These are phyloP conservation scores for Brachypalpus laphriformis DNA, from an alignment of 2,888 invertebrate genomes.

Conservation along the genomic window DNA sequence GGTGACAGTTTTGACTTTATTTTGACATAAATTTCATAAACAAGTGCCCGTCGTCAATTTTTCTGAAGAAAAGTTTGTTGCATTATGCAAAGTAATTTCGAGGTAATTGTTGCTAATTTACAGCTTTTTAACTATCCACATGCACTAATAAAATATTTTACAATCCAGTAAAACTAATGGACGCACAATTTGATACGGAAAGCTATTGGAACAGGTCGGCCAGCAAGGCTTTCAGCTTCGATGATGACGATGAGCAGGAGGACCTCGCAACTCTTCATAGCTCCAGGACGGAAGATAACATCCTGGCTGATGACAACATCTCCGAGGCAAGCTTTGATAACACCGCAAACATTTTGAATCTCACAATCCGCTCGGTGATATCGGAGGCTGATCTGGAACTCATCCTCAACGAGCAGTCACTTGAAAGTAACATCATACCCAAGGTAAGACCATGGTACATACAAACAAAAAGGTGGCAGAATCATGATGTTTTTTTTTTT, in stretches of 20 bases:
- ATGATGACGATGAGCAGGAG: conserved; percentile 87
- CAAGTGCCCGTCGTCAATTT: not conserved
- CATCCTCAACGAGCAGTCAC: conserved; percentile 79
- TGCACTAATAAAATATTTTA: not conserved
- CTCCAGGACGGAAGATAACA: conserved; percentile 5
- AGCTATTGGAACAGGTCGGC: conserved; percentile 92
- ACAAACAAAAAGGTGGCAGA: no score
- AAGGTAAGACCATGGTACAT: no score
- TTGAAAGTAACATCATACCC: conserved; percentile 78
- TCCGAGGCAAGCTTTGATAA: conserved; percentile 82
- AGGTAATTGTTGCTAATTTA: not conserved
- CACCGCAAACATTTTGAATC: conserved; percentile 77
- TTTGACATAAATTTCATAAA: not conserved
- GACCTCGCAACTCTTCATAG: not conserved
- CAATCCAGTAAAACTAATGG: conserved; percentile 74
- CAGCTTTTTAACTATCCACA: not conserved
- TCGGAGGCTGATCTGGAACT: conserved; percentile 79
- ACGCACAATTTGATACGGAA: conserved; percentile 84
- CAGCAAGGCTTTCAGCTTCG: conserved; percentile 89
- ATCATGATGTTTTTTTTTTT: no score
- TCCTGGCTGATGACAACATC: conserved; percentile 77
- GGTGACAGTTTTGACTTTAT: not conserved
- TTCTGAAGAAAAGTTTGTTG: not conserved
- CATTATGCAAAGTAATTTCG: conserved; percentile 23
- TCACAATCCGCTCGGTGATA: conserved; percentile 81